Evolutionary conservation across 2,797 vertebrate genomes (phyloP), one percentile per base, ranked within the genome.

Genomic region (Fratercula arctica): DNA sequence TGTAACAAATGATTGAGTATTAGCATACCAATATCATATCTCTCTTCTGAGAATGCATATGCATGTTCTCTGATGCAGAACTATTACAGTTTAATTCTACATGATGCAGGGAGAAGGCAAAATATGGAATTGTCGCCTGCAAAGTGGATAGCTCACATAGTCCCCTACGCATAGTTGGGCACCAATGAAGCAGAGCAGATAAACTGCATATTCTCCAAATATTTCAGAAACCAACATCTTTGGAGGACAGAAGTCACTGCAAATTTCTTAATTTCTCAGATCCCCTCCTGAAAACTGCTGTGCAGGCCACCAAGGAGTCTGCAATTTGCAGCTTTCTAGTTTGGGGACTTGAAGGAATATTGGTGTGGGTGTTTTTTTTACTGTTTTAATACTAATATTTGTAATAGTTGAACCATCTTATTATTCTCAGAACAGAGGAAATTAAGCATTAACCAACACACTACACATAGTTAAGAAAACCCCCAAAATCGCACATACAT

Each of bases 361-460:
- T 31, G 8, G 7, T 64, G 68, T 63, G 12, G 19, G 35, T 68
- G 1, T 50, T 4, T 48, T 59, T 72, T 56, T 85, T 45, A n/a
- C 46, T 46, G 25, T 11, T 74, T 90, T 69, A 70, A 31, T 37
- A 50, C 3, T 18, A 67, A 18, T 12, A 70, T 48, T 88, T 57
- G 39, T 83, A 50, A 45, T 4, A 77, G 33, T 33, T 84, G 56
- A 66, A 60, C 15, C 16, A 45, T 8, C 75, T 89, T 31, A 63
- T 69, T 88, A 89, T 89, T 96, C 93, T 96, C 93, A 94, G 90
- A 94, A 94, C 59, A 94, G 90, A 91, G 80, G 6, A 73, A 50
- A 88, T 72, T 12, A 75, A 51, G 53, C 23, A 59, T 83, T 83
- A 86, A 93, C 23, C 11, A 86, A 95, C 25, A 83, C 54, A 92